A percentile compares a stretch with the other conserved stretches of the same genome.
These are phyloP conservation scores for Zeugodacus cucurbitae DNA, from an alignment of 1,140 invertebrate genomes.

Conservation along the genomic window DNA sequence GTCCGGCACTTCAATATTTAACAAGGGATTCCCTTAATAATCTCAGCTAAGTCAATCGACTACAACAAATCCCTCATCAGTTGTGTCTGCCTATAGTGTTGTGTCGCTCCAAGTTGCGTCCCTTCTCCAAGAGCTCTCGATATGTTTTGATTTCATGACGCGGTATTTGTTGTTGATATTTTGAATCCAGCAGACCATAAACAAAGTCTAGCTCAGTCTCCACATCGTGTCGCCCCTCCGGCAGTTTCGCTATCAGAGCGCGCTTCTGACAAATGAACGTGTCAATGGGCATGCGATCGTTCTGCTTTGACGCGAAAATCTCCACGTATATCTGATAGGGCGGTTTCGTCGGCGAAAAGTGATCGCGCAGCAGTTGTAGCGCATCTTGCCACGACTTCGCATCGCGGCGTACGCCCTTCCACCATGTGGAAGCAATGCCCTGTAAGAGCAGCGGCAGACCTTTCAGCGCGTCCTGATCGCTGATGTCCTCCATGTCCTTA, in stretches of 20 bases:
- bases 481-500: slow-evolving; percentile 59
- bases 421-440: slow-evolving; percentile 66
- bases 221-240: slow-evolving; percentile 57
- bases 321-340: slow-evolving; percentile 62
- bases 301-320: slow-evolving; percentile 58
- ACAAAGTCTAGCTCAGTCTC: slow-evolving; percentile 61
- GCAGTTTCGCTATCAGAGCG: slow-evolving; percentile 60
- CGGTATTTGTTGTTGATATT: slow-evolving; percentile 60
- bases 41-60: too few species aligned
- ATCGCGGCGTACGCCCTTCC: slow-evolving; percentile 65
- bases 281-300: slow-evolving; percentile 54
- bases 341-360: slow-evolving; percentile 60
- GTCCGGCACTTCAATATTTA: too few species aligned
- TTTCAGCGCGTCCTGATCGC: slow-evolving; percentile 63
- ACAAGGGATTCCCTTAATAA: too few species aligned
- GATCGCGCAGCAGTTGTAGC: slow-evolving; percentile 54
- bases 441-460: slow-evolving; percentile 65
- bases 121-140: slow-evolving; percentile 57
- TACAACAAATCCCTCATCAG: not conserved
- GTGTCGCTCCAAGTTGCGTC: slow-evolving; percentile 54
- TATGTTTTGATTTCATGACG: slow-evolving; percentile 55
- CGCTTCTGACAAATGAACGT: slow-evolving; percentile 60
- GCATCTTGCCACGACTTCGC: slow-evolving; percentile 60
- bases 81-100: not conserved
- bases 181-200: slow-evolving; percentile 59